phyloP scores from a whole-genome alignment of 2,113 vertebrate species.

The Spermophilus dauricus region DNA sequence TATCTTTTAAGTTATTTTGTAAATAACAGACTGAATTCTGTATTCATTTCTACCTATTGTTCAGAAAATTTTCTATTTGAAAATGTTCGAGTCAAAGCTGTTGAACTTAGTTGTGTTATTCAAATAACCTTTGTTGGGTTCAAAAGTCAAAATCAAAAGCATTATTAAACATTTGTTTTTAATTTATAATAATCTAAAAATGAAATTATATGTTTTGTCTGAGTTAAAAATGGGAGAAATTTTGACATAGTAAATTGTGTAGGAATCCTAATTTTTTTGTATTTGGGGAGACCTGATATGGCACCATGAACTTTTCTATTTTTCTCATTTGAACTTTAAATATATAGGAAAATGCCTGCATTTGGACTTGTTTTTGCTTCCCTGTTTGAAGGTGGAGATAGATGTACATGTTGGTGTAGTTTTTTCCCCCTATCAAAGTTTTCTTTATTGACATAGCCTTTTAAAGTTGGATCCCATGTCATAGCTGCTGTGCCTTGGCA shows the following conservation, averaged over 20 bases:
- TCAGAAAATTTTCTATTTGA: neutral
- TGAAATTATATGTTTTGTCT: conserved; percentile 4
- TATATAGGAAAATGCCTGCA: neutral
- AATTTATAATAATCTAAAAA: conserved; percentile 46
- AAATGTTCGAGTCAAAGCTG: neutral
- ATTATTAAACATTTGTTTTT: conserved; percentile 41
- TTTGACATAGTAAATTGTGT: neutral
- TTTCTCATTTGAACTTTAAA: conserved; percentile 17
- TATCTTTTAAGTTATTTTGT: conserved; percentile 7
- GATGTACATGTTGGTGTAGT: no score
- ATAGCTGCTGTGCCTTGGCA: neutral
- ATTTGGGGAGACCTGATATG: neutral
- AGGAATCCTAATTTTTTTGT: neutral
- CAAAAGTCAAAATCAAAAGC: conserved; percentile 42
- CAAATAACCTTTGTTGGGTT: conserved; percentile 1
- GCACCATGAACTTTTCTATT: neutral
- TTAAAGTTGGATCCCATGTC: neutral
- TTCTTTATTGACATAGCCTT: conserved; percentile 14
- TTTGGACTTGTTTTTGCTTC: neutral
- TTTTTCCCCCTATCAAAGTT: neutral
- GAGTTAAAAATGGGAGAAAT: neutral
- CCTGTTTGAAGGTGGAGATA: neutral
- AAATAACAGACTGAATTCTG: conserved; percentile 17
- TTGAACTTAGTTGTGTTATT: neutral
- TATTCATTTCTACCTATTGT: conserved; percentile 41